Conservation (phyloP, 2,888 invertebrate species). For the Amblyjoppa fuscipennis region DNA sequence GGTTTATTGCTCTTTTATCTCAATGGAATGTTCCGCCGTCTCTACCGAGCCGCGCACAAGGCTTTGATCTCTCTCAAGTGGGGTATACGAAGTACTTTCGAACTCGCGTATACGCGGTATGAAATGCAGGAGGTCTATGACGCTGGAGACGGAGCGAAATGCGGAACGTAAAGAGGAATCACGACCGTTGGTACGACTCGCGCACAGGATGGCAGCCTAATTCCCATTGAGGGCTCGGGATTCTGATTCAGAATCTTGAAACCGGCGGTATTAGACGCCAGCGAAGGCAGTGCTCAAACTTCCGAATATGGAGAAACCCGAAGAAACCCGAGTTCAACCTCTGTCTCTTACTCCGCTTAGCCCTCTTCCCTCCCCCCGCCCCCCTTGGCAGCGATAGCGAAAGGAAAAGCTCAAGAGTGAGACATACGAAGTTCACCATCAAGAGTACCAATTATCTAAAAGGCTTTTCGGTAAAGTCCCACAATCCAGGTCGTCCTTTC, state of each 20-base stretch:
- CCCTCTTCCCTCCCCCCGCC: background rate
- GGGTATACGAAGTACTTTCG: background rate
- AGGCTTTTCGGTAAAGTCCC: constrained; percentile 58
- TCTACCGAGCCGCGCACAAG: background rate
- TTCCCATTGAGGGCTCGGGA: constrained; percentile 22
- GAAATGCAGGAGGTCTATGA: background rate
- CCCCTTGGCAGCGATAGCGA: background rate
- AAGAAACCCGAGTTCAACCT: background rate
- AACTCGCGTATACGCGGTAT: background rate
- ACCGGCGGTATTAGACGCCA: background rate
- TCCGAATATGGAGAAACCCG: constrained; percentile 10
- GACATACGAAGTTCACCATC: constrained; percentile 45
- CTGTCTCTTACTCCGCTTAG: background rate
- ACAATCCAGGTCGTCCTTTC: constrained; percentile 62
- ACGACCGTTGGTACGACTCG: background rate
- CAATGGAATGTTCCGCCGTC: background rate
- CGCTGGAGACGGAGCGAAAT: constrained; percentile 1
- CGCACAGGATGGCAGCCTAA: background rate
- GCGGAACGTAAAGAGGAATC: constrained; percentile 26
- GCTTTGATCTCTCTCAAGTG: constrained; percentile 12
- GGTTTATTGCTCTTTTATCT: background rate
- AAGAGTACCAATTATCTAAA: constrained; percentile 65
- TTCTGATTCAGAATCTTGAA: constrained; percentile 32
- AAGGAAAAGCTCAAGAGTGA: constrained; percentile 18
- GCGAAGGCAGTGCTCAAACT: background rate